Conservation (phyloP, 2,888 invertebrate genomes). For the Tenthredo livida region DNA sequence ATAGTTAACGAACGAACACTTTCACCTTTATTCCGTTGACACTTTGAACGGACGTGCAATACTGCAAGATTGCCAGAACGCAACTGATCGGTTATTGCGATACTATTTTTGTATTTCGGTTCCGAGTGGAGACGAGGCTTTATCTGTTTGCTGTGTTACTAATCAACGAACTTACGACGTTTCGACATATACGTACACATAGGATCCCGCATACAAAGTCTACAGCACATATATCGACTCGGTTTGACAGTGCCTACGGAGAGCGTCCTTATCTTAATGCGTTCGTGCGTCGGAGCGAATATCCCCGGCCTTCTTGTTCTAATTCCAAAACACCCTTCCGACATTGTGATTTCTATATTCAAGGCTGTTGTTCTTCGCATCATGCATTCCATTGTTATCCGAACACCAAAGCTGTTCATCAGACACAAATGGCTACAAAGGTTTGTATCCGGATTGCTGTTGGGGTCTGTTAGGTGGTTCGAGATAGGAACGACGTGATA, state of each 20-base stretch:
- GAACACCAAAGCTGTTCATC: constrained; percentile 46
- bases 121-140: background rate
- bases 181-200: background rate
- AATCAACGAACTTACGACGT: constrained; percentile 41
- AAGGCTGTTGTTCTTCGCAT: constrained; percentile 50
- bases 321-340: constrained; percentile 46
- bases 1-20: background rate
- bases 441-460: constrained; percentile 38
- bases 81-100: constrained; percentile 19
- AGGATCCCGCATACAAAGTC: constrained; percentile 37
- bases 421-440: constrained; percentile 44
- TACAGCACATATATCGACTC: constrained; percentile 15
- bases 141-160: constrained; percentile 50
- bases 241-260: constrained; percentile 17
- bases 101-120: constrained; percentile 21
- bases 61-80: background rate
- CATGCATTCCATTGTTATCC: constrained; percentile 49
- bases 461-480: constrained; percentile 11
- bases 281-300: constrained; percentile 44
- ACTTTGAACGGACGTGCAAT: background rate
- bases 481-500: constrained; percentile 37
- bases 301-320: constrained; percentile 35
- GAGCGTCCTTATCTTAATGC: constrained; percentile 46
- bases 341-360: constrained; percentile 48
- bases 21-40: background rate